Percentiles rank a stretch among this genome's conserved stretches.
These are phyloP conservation scores for Poeciliopsis retropinna DNA, from an alignment of 2,113 vertebrate species.

Conservation along the genomic window DNA sequence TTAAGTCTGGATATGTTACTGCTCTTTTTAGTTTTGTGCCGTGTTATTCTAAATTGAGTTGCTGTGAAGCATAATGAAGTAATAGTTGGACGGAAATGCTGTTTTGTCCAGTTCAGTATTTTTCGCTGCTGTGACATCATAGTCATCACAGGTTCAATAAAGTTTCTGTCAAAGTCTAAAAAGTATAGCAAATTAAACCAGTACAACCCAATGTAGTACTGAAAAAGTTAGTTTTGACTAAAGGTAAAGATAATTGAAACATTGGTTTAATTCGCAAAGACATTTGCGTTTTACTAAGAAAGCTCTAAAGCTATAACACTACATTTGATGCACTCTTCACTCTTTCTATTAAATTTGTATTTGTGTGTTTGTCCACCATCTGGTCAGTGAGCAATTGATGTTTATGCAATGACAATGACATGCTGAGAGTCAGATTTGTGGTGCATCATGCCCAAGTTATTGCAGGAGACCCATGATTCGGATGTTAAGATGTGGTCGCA, in stretches of 20 bases:
- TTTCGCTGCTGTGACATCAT: no score
- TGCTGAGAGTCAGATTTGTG: neutral
- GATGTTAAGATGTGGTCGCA: neutral
- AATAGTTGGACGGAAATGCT: neutral
- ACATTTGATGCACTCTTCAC: neutral
- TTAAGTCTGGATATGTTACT: conserved; percentile 14
- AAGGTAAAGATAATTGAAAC: neutral
- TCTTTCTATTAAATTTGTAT: neutral
- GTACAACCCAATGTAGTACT: neutral
- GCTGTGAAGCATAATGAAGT: neutral
- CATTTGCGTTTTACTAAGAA: neutral
- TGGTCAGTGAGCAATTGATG: neutral
- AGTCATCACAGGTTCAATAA: no score
- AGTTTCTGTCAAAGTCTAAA: no score
- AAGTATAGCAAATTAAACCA: neutral
- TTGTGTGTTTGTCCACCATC: neutral
- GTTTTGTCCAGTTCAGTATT: no score
- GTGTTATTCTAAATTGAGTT: neutral
- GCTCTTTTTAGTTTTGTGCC: neutral
- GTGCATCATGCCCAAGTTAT: neutral
- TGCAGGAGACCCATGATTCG: neutral
- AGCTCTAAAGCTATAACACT: neutral
- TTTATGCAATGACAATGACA: neutral
- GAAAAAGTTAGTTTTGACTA: neutral
- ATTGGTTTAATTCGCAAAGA: neutral